Base-by-base conservation (phyloP, 2,797 vertebrate species). In the Ceryle rudis region DNA sequence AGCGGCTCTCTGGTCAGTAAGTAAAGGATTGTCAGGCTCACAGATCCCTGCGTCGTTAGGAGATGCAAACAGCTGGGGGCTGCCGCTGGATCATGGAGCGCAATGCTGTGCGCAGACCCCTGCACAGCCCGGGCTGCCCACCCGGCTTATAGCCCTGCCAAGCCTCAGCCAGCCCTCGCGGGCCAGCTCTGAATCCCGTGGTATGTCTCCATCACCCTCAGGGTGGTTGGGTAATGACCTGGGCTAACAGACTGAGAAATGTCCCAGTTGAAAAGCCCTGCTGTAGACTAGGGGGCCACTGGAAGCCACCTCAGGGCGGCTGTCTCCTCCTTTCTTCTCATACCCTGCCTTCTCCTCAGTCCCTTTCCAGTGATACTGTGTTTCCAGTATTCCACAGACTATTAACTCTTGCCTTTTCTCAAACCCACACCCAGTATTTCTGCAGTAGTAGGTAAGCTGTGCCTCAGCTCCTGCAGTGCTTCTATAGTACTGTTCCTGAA, bases 81-180 rank as follows among this genome's bases (percentile, higher is more conserved):
- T 37, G 0, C 4, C n/a, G 28, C 49, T 28, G 15, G 49, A 51
- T 25, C 20, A 0, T 0, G 28, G 61, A 54, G 46, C 1, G 8
- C 18, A 57, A 9, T n/a, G 42, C 78, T 33, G 19, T 1, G 58
- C 0, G 5, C 49, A 69, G 83, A 23, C 7, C 44, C 1, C 2
- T 4, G 58, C 26, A 1, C 18, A 15, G 28, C 0, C 0, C 8
- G 5, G 17, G 37, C 52, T 44, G 31, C 0, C 1, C 23, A 4
- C 37, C 25, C 0, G 0, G 6, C 4, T 35, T 4, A 6, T 6
- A 29, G 71, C 55, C 25, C 81, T 72, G 71, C 54, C 41, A 19
- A 10, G 23, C n/a, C 0, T 0, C 2, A 64, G 29, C 21, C 46
- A 16, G 39, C 11, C 17, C 26, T 70, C 0, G 1, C 3, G 22